phyloP scores from a whole-genome alignment of 2,113 vertebrate genomes.

The Hypocryptadius cinnamomeus region DNA sequence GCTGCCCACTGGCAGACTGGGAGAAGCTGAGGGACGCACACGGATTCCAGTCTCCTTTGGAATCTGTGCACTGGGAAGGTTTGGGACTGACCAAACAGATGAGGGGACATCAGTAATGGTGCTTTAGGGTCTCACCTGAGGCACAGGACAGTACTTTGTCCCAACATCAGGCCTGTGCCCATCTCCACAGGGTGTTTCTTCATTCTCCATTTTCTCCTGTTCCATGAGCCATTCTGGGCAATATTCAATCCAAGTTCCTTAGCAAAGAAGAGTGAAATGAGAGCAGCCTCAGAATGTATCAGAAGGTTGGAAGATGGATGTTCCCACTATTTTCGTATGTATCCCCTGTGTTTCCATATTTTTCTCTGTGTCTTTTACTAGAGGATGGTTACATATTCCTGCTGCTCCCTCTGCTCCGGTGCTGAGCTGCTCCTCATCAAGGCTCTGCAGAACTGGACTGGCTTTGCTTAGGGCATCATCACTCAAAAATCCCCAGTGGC shows the following conservation, averaged over 20 bases:
- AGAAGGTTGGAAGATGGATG: background rate
- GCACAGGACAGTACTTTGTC: background rate
- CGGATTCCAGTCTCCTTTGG: background rate
- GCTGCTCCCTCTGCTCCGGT: background rate
- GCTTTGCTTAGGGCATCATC: background rate
- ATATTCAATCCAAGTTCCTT: background rate
- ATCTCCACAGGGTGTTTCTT: background rate
- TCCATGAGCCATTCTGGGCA: background rate
- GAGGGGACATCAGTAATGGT: background rate
- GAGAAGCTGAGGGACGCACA: background rate
- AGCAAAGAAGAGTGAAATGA: background rate
- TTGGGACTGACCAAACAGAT: background rate
- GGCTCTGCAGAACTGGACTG: background rate
- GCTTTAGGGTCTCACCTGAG: background rate
- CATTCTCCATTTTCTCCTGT: background rate
- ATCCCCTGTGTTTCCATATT: fast-evolving
- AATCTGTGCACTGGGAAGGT: background rate
- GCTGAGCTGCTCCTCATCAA: background rate
- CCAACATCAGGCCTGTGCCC: background rate
- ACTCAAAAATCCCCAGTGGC: background rate
- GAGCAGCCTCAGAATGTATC: background rate
- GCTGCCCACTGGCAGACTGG: background rate
- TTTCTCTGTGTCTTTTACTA: background rate
- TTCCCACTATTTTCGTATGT: background rate
- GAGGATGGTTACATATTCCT: background rate